phyloP scores from a whole-genome alignment of 2,888 invertebrate genomes.

The Didymodactylos carnosus region DNA sequence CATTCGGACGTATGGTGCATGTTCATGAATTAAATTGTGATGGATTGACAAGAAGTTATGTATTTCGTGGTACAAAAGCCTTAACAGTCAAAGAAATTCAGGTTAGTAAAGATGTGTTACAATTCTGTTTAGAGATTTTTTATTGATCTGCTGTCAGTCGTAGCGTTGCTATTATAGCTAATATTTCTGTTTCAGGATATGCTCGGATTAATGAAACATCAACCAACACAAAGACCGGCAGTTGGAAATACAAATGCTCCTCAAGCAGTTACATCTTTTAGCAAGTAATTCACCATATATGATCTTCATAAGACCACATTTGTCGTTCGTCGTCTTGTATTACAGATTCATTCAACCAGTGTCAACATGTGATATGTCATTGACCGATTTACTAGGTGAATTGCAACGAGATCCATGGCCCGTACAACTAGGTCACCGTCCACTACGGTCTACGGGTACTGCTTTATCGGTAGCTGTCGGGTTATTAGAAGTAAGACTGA shows the following conservation, averaged over 20 bases:
- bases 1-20: slow-evolving; percentile 95
- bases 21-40: slow-evolving; percentile 82
- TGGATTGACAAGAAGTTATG: slow-evolving; percentile 85
- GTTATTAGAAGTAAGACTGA: slow-evolving; percentile 47
- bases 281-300: too few species aligned
- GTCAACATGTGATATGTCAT: slow-evolving; percentile 75
- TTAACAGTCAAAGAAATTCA: slow-evolving; percentile 37
- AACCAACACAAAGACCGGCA: slow-evolving; percentile 14
- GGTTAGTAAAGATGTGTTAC: slow-evolving; percentile 10
- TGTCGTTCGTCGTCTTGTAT: background rate
- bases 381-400: slow-evolving; percentile 79
- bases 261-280: too few species aligned
- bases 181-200: slow-evolving; percentile 20
- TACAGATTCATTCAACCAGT: slow-evolving; percentile 76
- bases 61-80: slow-evolving; percentile 94
- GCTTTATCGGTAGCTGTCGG: slow-evolving; percentile 89
- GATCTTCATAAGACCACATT: too few species aligned
- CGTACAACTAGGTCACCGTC: slow-evolving; percentile 73
- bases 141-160: too few species aligned
- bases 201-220: slow-evolving; percentile 30
- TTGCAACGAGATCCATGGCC: slow-evolving; percentile 79
- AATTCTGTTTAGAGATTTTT: background rate
- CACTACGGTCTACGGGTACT: slow-evolving; percentile 77
- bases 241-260: slow-evolving; percentile 10
- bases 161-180: too few species aligned